These are phyloP conservation scores for Ploceus nigricollis DNA, from an alignment of 2,113 vertebrate species.

Conservation along the genomic window DNA sequence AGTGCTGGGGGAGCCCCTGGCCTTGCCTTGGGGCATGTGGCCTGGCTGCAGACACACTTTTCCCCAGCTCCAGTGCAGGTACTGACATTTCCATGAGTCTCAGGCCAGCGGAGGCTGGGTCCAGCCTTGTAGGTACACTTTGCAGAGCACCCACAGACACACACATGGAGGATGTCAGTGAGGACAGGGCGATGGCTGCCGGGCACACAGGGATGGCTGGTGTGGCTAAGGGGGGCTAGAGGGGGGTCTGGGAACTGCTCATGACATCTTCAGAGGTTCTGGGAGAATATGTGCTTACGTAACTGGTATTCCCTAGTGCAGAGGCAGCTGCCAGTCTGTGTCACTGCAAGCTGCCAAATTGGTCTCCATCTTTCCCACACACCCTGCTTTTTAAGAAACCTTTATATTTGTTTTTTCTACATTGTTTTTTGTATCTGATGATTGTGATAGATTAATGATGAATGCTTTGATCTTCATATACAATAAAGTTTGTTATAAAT, in stretches of 20 bases:
- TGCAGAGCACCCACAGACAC: background rate
- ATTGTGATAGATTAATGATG: background rate
- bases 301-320: background rate
- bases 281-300: background rate
- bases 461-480: conserved; percentile 28
- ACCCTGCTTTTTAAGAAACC: background rate
- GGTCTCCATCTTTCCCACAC: background rate
- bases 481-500: background rate
- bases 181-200: background rate
- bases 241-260: rapidly evolving
- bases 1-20: background rate
- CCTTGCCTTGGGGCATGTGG: rapidly evolving
- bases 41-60: background rate
- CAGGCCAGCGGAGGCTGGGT: background rate
- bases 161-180: rapidly evolving
- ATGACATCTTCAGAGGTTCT: background rate
- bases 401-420: background rate
- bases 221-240: background rate
- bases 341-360: background rate
- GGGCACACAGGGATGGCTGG: background rate
- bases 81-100: background rate
- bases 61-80: background rate
- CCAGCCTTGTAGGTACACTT: background rate
- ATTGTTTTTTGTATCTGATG: background rate
- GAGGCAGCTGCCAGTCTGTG: background rate